Evolutionary conservation across 2,888 invertebrate genomes (phyloP).

Genomic region (Xanthorhoe spadicearia): DNA sequence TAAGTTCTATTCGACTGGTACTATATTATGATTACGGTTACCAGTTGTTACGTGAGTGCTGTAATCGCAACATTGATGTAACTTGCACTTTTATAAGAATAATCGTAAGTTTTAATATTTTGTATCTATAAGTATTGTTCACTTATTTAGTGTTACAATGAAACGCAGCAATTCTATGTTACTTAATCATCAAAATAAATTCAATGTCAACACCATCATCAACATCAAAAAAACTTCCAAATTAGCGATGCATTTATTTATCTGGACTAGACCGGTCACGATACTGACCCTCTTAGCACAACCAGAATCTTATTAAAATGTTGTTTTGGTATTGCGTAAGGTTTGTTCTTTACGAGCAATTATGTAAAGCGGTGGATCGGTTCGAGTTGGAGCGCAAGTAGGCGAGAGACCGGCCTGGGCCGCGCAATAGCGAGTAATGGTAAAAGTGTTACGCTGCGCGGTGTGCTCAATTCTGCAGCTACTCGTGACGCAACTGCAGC

Average conservation of each 20-base stretch:
- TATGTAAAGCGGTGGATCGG: constrained; percentile 78
- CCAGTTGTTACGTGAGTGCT: constrained; percentile 42
- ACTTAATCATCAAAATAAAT: constrained; percentile 29
- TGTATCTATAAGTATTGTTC: no score
- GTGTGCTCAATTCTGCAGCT: constrained; percentile 71
- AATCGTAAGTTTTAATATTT: background rate
- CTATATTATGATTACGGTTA: constrained; percentile 45
- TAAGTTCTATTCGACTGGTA: constrained; percentile 27
- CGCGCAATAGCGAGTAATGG: constrained; percentile 63
- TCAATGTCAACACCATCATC: constrained; percentile 37
- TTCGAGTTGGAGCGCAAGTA: constrained; percentile 59
- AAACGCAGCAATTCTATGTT: background rate
- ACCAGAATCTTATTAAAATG: constrained; percentile 68
- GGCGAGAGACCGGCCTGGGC: constrained; percentile 62
- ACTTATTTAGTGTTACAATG: no score
- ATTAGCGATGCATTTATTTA: constrained; percentile 40
- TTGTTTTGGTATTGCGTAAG: constrained; percentile 76
- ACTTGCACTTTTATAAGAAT: constrained; percentile 54
- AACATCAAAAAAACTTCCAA: constrained; percentile 28
- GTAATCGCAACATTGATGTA: constrained; percentile 56
- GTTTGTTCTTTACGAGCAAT: constrained; percentile 77
- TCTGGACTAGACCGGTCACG: constrained; percentile 35
- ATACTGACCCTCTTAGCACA: constrained; percentile 66
- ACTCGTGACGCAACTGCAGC: constrained; percentile 63
- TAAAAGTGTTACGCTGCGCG: constrained; percentile 83